Conservation (phyloP, 2,888 invertebrate species). For the Drosophila recens region DNA sequence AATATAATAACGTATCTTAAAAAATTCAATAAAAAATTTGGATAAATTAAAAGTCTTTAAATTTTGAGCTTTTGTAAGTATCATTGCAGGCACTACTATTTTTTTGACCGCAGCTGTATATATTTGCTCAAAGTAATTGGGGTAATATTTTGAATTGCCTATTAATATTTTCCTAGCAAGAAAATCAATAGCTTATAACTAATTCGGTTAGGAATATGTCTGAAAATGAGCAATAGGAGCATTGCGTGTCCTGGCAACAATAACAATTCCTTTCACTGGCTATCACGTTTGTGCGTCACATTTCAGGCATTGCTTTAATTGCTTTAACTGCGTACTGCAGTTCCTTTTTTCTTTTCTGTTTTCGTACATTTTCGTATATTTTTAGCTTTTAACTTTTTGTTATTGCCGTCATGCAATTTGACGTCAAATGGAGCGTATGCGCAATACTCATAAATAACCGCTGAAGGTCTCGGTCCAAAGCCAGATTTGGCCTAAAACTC, state of each 20-base stretch:
- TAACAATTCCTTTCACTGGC: conserved; percentile 8
- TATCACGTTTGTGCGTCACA: conserved; percentile 47
- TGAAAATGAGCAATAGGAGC: conserved; percentile 34
- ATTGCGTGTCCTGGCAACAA: conserved; percentile 44
- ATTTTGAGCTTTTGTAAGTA: no score
- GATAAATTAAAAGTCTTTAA: no score
- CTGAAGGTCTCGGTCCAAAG: conserved; percentile 26
- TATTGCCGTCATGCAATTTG: conserved; percentile 61
- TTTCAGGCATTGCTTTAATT: conserved; percentile 39
- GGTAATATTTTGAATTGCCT: background rate
- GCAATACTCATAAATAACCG: conserved; percentile 25
- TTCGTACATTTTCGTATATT: conserved; percentile 18
- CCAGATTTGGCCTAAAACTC: conserved; percentile 19
- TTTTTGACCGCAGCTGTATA: no score
- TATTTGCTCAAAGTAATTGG: no score
- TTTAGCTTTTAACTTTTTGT: conserved; percentile 35
- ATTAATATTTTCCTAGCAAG: conserved; percentile 1
- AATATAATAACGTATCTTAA: no score
- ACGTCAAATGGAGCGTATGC: conserved; percentile 53
- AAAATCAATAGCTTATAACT: conserved; percentile 38
- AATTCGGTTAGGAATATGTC: background rate
- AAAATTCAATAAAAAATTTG: no score
- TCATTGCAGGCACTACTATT: no score
- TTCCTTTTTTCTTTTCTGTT: conserved; percentile 19
- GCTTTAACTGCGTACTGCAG: conserved; percentile 55